Evolutionary conservation across 2,113 vertebrate species (phyloP).

Genomic region (Mionectes macconnelli): DNA sequence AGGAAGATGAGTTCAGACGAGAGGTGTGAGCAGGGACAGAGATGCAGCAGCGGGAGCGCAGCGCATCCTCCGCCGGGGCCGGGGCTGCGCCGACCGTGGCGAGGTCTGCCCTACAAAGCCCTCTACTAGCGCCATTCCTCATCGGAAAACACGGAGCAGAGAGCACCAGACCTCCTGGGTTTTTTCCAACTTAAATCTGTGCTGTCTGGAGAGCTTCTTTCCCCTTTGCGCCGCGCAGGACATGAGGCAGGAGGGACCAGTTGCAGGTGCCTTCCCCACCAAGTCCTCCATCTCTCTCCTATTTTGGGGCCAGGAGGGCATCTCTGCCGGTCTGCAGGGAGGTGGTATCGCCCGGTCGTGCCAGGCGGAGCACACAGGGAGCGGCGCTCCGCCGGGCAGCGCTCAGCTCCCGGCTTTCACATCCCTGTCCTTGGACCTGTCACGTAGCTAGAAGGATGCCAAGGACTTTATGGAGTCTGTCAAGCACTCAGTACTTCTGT

Average conservation of each 20-base stretch:
- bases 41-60: constrained; percentile 64
- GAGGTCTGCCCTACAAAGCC: background rate
- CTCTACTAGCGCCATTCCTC: background rate
- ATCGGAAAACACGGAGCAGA: background rate
- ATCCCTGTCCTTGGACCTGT: background rate
- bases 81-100: background rate
- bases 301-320: background rate
- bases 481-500: constrained; percentile 49
- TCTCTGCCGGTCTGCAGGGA: background rate
- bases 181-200: accelerated
- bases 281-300: background rate
- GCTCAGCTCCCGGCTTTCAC: background rate
- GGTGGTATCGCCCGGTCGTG: accelerated
- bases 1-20: constrained; percentile 72
- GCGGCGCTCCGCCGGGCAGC: background rate
- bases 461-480: constrained; percentile 57
- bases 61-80: background rate
- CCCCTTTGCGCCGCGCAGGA: background rate
- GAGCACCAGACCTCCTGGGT: background rate
- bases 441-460: constrained; percentile 55
- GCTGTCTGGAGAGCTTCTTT: background rate
- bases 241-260: background rate
- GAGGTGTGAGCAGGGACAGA: constrained; percentile 69
- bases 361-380: background rate
- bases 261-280: background rate